Evolutionary conservation across 2,888 invertebrate genomes (phyloP), one percentile per base, ranked within the genome.

Genomic region (Piscicola geometra): DNA sequence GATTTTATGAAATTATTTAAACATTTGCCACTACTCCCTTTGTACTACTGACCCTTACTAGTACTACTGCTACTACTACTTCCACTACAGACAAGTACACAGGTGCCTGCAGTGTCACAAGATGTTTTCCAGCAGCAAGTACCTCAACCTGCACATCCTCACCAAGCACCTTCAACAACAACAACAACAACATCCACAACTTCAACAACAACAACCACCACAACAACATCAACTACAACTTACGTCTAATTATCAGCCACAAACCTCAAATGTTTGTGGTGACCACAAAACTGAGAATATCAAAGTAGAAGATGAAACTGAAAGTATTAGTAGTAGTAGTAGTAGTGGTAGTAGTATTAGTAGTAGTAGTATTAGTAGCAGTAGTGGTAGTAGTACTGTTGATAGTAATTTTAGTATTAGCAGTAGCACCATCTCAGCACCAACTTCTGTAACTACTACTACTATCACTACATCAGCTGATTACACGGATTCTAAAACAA

Each of bases 51-150:
- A n/a, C n/a, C n/a, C n/a, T n/a, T n/a, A n/a, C n/a, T n/a, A n/a
- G n/a, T n/a, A n/a, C n/a, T n/a, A n/a, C n/a, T n/a, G n/a, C n/a
- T n/a, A n/a, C n/a, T n/a, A n/a, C n/a, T n/a, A n/a, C 15, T 41
- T 41, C 0, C 9, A 2, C 35, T 56, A 56, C 30, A 64, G 71
- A 41, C 67, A 73, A 36, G 71, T 77, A 70, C 74, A 75, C 71
- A 60, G 36, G 35, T 77, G 77, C 64, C 41, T n/a, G 18, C 47
- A 75, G 21, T 77, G 77, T 56, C 60, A 50, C 66, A 77, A 77
- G 70, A 71, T 69, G 47, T 77, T 77, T 33, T 76, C 75, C 36
- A 36, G 64, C n/a, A 64, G 35, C 25, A 70, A 75, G 21, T 77
- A 64, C 68, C 52, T 77, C 56, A 56, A 60, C 33, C 70, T 69